Conservation (phyloP, 2,113 vertebrate genomes). For the mouse (Mus musculus) region GRCm39 chr3:49733001-49733500, state of each 20-base stretch:
- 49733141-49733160: not conserved
- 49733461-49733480: not conserved
- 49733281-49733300: not conserved
- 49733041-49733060: not conserved
- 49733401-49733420: not conserved
- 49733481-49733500: not conserved
- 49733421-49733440: not conserved
- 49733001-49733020: not conserved
- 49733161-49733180: not conserved
- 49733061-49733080: not conserved
- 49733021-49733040: not conserved
- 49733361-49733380: not conserved
- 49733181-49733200: too few relatives aligned
- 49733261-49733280: not conserved
- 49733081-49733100: slow-evolving; percentile 18
- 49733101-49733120: not conserved
- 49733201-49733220: rapidly evolving
- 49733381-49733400: not conserved
- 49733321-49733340: not conserved
- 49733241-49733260: not conserved
- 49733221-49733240: not conserved
- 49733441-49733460: not conserved
- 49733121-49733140: not conserved
- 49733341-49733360: not conserved
- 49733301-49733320: not conserved